Evolutionary conservation across 2,888 invertebrate genomes (phyloP).

Genomic region (Cheilosia impressa): DNA sequence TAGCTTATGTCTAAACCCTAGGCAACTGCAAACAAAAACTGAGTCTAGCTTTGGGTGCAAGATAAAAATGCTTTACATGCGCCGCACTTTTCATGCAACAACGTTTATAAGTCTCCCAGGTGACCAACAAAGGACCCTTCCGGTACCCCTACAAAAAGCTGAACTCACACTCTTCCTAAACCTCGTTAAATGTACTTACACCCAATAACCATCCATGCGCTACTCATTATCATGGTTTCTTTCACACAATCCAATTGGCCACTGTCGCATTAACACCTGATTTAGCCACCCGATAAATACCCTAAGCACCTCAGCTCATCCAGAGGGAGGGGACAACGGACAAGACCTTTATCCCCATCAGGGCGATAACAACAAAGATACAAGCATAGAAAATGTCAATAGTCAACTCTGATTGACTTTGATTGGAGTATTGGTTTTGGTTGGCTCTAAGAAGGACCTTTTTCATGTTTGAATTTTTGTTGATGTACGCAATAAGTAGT

Average conservation of each 20-base stretch:
- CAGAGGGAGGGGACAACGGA: neutral
- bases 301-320: conserved; percentile 56
- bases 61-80: too few species aligned
- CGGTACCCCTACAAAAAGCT: too few species aligned
- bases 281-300: conserved; percentile 66
- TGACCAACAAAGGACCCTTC: too few species aligned
- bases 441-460: conserved; percentile 12
- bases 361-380: conserved; percentile 57
- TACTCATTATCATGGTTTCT: conserved; percentile 59
- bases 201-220: conserved; percentile 28
- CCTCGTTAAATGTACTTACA: neutral
- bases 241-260: conserved; percentile 53
- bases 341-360: conserved; percentile 13
- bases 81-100: too few species aligned
- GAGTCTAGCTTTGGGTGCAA: too few species aligned
- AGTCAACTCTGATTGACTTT: conserved; percentile 72
- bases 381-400: conserved; percentile 63
- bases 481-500: conserved; percentile 55
- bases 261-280: conserved; percentile 66
- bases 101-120: too few species aligned
- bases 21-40: too few species aligned
- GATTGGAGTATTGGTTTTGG: conserved; percentile 49
- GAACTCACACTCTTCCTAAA: neutral
- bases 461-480: conserved; percentile 38
- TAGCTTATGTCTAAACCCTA: too few species aligned